Conservation (phyloP, 2,113 vertebrate genomes). For the Microtus oregoni region DNA sequence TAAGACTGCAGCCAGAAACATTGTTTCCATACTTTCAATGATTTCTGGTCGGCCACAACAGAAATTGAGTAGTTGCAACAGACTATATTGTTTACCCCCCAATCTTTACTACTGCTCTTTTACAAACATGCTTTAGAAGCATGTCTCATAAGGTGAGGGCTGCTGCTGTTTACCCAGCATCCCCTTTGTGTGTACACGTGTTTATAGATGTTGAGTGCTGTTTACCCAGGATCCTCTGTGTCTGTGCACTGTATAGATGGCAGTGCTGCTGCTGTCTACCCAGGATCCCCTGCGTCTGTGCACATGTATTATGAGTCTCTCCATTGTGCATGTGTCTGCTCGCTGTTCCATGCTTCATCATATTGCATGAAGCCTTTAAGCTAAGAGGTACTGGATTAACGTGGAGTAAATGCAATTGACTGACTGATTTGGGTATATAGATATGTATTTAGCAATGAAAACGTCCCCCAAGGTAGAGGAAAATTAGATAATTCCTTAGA, state of each 20-base stretch:
- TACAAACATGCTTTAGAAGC: constrained; percentile 1
- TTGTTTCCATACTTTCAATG: not conserved
- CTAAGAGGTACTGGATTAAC: constrained; percentile 19
- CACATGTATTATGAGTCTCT: not conserved
- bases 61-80: not conserved
- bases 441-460: too few relatives aligned
- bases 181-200: too few relatives aligned
- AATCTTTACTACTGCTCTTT: not conserved
- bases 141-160: not conserved
- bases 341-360: too few relatives aligned
- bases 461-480: not conserved
- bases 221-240: too few relatives aligned
- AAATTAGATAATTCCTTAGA: not conserved
- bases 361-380: not conserved
- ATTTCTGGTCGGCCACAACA: not conserved
- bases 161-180: not conserved
- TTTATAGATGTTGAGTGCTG: too few relatives aligned
- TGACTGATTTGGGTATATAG: not conserved
- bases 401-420: not conserved
- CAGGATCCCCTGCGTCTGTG: not conserved
- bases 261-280: not conserved
- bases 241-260: too few relatives aligned
- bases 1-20: not conserved
- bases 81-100: not conserved
- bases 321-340: not conserved